A percentile compares a stretch with the other conserved stretches of the same genome.
phyloP scores from a whole-genome alignment of 2,797 vertebrate species.

The Pseudochaenichthys georgianus region DNA sequence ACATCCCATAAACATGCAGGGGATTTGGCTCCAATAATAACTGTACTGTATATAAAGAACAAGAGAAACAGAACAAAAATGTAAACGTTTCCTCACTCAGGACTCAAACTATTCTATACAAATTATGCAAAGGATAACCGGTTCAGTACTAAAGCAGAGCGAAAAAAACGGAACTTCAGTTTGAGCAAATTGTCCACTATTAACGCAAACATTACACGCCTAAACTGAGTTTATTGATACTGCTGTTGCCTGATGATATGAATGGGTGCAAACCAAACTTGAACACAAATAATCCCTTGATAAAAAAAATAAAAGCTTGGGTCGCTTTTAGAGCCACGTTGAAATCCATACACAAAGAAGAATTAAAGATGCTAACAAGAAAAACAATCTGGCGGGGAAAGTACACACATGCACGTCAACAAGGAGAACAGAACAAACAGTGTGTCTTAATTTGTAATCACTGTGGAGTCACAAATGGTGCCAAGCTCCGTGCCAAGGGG shows the following conservation, averaged over 20 bases:
- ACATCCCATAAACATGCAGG: conserved; percentile 71
- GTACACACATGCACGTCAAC: conserved; percentile 34
- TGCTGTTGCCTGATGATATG: neutral
- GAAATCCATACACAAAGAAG: conserved; percentile 16
- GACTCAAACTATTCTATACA: neutral
- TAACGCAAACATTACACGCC: accelerated
- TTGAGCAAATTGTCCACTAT: too few species aligned
- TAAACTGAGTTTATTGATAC: neutral
- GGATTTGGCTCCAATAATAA: conserved; percentile 50
- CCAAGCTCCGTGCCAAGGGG: conserved; percentile 62
- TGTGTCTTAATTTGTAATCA: conserved; percentile 76
- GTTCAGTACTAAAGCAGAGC: neutral
- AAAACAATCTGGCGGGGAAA: conserved; percentile 40
- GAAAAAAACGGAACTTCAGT: too few species aligned
- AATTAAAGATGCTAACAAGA: conserved; percentile 44
- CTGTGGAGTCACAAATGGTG: conserved; percentile 56
- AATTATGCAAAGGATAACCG: neutral
- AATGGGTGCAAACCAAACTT: neutral
- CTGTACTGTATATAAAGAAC: conserved; percentile 1
- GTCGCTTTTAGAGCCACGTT: neutral
- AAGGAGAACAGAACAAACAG: conserved; percentile 61
- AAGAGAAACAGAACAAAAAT: neutral
- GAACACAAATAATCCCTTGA: conserved; percentile 5
- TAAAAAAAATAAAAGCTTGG: neutral
- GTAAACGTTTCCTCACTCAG: neutral